These are phyloP conservation scores for Leucophenga maculata DNA, from an alignment of 2,888 invertebrate species.

Conservation along the genomic window DNA sequence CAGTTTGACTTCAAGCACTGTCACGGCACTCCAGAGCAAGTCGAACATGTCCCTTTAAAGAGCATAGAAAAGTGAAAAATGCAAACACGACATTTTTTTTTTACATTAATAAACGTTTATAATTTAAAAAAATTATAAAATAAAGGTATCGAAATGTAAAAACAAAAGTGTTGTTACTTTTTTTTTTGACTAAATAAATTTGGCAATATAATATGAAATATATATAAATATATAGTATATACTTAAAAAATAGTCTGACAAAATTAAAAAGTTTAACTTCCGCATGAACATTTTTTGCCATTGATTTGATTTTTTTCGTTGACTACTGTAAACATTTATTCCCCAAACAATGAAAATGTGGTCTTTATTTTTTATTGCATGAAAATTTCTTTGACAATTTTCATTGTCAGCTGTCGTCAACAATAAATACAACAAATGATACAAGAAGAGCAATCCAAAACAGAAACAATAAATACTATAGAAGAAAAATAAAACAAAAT, in stretches of 20 bases:
- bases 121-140: too few species aligned
- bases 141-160: too few species aligned
- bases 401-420: slow-evolving; percentile 54
- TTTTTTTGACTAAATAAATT: too few species aligned
- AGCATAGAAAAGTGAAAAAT: too few species aligned
- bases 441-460: not conserved
- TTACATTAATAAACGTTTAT: too few species aligned
- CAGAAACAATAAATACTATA: not conserved
- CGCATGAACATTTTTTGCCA: slow-evolving; percentile 38
- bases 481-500: slow-evolving; percentile 35
- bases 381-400: slow-evolving; percentile 53
- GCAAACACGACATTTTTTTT: too few species aligned
- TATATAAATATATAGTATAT: not conserved
- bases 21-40: too few species aligned
- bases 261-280: slow-evolving; percentile 42
- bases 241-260: slow-evolving; percentile 34
- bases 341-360: slow-evolving; percentile 33
- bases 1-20: too few species aligned
- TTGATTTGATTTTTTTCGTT: not conserved
- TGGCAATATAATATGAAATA: not conserved
- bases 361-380: slow-evolving; percentile 7
- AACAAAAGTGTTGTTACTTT: not conserved
- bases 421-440: slow-evolving; percentile 15
- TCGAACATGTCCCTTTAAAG: too few species aligned
- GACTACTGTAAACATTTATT: slow-evolving; percentile 32